Conservation (phyloP, 2,888 invertebrate species). For the Notodonta ziczac region DNA sequence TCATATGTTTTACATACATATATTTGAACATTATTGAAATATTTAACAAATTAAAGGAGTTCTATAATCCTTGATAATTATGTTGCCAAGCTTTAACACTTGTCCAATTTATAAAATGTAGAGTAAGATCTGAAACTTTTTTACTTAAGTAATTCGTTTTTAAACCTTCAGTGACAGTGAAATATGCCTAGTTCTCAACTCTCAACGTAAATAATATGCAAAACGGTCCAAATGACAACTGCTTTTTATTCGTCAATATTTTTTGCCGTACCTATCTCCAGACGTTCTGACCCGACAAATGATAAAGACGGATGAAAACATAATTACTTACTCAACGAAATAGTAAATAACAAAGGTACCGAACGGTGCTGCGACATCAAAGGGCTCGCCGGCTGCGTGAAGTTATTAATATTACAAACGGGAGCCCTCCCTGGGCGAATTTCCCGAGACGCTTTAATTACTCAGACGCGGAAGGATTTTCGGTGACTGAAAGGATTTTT, state of each 20-base stretch:
- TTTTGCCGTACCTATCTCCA: not conserved
- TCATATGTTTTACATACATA: too few relatives aligned
- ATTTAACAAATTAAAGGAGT: too few relatives aligned
- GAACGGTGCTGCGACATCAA: conserved; percentile 31
- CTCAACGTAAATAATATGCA: not conserved
- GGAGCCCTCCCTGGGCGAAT: conserved; percentile 23
- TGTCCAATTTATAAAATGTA: too few relatives aligned
- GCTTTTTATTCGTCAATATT: too few relatives aligned
- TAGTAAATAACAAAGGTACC: conserved; percentile 22
- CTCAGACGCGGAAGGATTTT: conserved; percentile 12
- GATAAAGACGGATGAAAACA: conserved; percentile 28
- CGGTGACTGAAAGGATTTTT: not conserved
- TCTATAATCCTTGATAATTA: too few relatives aligned
- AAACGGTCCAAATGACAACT: not conserved
- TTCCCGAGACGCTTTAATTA: conserved; percentile 32
- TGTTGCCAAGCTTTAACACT: too few relatives aligned
- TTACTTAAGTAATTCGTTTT: not conserved
- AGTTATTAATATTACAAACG: conserved; percentile 34
- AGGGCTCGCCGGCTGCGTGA: conserved; percentile 14
- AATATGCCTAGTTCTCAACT: not conserved
- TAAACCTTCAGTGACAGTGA: not conserved
- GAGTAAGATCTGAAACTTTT: not conserved
- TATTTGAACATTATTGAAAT: too few relatives aligned
- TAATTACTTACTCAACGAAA: conserved; percentile 30
- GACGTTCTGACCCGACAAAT: conserved; percentile 11